Evolutionary conservation across 2,888 invertebrate species (phyloP).

Genomic region (Tenthredo livida): DNA sequence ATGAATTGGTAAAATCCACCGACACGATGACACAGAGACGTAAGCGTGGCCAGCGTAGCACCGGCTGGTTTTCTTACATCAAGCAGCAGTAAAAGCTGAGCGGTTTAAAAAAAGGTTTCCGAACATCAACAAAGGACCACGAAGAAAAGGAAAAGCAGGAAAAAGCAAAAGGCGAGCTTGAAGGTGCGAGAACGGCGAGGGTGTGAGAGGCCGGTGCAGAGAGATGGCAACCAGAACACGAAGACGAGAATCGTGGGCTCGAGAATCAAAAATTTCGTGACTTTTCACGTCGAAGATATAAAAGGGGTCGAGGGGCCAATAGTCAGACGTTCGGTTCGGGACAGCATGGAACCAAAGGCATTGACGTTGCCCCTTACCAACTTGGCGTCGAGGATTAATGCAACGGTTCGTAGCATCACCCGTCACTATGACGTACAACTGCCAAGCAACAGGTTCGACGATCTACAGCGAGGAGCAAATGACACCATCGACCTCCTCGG

Average conservation of each 20-base stretch:
- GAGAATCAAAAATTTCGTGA: conserved; percentile 68
- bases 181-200: background rate
- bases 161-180: background rate
- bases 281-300: conserved; percentile 53
- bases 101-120: conserved; percentile 22
- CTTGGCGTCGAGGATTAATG: conserved; percentile 48
- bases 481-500: conserved; percentile 32
- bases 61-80: background rate
- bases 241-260: conserved; percentile 60
- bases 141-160: background rate
- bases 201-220: conserved; percentile 35
- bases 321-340: conserved; percentile 37
- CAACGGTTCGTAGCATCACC: conserved; percentile 44
- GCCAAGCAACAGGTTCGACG: conserved; percentile 69
- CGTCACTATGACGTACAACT: conserved; percentile 50
- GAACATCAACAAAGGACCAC: background rate
- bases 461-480: conserved; percentile 56
- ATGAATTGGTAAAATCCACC: conserved; percentile 9
- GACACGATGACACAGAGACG: conserved; percentile 22
- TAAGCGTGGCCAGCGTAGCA: conserved; percentile 5
- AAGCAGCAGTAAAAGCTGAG: conserved; percentile 3
- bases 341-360: conserved; percentile 49
- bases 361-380: conserved; percentile 28
- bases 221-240: conserved; percentile 53
- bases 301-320: conserved; percentile 53